Evolutionary conservation across 2,113 vertebrate species (phyloP).

Genomic region (Hepsetus odoe): DNA sequence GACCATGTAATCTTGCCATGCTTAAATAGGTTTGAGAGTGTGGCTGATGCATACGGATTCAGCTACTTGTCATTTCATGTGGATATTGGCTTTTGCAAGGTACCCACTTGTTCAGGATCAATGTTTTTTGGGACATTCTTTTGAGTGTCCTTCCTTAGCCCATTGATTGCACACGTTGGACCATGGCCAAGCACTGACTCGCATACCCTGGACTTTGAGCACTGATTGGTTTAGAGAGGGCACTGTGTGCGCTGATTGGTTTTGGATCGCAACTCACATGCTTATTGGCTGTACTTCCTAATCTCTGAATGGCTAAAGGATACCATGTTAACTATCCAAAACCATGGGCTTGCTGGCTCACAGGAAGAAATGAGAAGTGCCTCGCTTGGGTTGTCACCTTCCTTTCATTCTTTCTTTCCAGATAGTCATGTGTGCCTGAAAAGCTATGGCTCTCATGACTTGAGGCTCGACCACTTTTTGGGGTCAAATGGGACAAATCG

Average conservation of each 20-base stretch:
- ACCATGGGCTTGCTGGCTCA: slow-evolving; percentile 23
- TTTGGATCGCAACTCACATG: slow-evolving; percentile 28
- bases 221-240: slow-evolving; percentile 43
- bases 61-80: slow-evolving; percentile 19
- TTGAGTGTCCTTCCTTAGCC: slow-evolving; percentile 24
- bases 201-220: slow-evolving; percentile 9
- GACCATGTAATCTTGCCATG: slow-evolving; percentile 32
- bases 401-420: slow-evolving; percentile 28
- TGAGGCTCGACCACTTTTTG: slow-evolving; percentile 12
- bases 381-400: slow-evolving; percentile 27
- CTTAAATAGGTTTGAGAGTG: slow-evolving; percentile 39
- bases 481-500: background rate
- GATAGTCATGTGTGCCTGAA: background rate
- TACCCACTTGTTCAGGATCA: background rate
- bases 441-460: slow-evolving; percentile 19
- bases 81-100: background rate
- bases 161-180: slow-evolving; percentile 36
- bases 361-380: slow-evolving; percentile 20
- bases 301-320: slow-evolving; percentile 11
- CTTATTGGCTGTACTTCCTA: slow-evolving; percentile 42
- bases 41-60: slow-evolving; percentile 23
- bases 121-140: slow-evolving; percentile 25
- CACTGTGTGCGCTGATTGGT: slow-evolving; percentile 41
- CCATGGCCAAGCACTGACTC: slow-evolving; percentile 21
- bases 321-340: slow-evolving; percentile 34